Evolutionary conservation across 2,888 invertebrate species (phyloP).

Genomic region (Ectropis crepuscularia): DNA sequence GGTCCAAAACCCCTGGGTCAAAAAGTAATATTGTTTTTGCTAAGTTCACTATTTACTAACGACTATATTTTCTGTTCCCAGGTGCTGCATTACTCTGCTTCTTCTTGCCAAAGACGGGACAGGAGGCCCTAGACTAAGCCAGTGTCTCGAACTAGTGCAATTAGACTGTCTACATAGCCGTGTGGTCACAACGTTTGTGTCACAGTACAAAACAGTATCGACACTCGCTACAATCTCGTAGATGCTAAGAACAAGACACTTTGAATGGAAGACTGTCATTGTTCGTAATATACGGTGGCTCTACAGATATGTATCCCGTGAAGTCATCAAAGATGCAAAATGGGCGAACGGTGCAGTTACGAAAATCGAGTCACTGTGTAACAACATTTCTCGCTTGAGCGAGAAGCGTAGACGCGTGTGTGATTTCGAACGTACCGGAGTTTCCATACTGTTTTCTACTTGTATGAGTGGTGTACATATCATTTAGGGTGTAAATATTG

Average conservation of each 20-base stretch:
- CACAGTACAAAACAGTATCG: slow-evolving; percentile 29
- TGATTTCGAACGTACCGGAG: slow-evolving; percentile 17
- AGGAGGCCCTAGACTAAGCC: slow-evolving; percentile 87
- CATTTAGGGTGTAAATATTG: slow-evolving; percentile 78
- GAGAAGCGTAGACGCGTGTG: slow-evolving; percentile 30
- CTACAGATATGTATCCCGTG: slow-evolving; percentile 11
- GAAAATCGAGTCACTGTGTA: slow-evolving; percentile 25
- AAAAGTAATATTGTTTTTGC: too few species aligned
- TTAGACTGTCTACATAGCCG: slow-evolving; percentile 60
- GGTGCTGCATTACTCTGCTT: slow-evolving; percentile 90
- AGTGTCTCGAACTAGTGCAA: slow-evolving; percentile 65
- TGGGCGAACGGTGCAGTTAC: slow-evolving; percentile 16
- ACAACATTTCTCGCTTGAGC: slow-evolving; percentile 28
- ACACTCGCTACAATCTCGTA: slow-evolving; percentile 30
- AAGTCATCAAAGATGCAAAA: slow-evolving; percentile 16
- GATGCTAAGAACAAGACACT: slow-evolving; percentile 3
- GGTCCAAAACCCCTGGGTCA: too few species aligned
- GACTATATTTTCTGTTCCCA: slow-evolving; percentile 59
- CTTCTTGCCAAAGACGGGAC: slow-evolving; percentile 90
- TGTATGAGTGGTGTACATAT: slow-evolving; percentile 72
- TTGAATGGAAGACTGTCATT: not conserved
- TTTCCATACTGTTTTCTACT: slow-evolving; percentile 28
- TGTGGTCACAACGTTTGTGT: slow-evolving; percentile 33
- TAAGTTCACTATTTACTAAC: not conserved
- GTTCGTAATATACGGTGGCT: not conserved